phyloP scores from a whole-genome alignment of 2,888 invertebrate species.

The Drosophila histrio region DNA sequence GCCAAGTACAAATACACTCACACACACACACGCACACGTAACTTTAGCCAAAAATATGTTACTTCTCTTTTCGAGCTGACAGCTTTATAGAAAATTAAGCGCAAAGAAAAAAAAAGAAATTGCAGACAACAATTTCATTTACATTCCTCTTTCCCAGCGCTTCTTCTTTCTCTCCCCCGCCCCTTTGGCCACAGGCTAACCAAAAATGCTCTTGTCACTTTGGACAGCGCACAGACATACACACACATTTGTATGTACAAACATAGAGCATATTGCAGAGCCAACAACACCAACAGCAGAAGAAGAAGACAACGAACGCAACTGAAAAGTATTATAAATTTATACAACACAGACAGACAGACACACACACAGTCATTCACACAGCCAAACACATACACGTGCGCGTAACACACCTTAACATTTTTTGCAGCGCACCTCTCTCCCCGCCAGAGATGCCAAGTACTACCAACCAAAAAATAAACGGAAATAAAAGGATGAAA shows the following conservation, averaged over 20 bases:
- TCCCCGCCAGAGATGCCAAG: too few relatives aligned
- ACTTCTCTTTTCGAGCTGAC: conserved; percentile 27
- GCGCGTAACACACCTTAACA: conserved; percentile 47
- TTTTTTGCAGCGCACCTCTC: conserved; percentile 22
- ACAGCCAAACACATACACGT: conserved; percentile 16
- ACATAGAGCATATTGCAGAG: conserved; percentile 53
- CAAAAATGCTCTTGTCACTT: conserved; percentile 56
- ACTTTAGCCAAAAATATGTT: not conserved
- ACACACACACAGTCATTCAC: conserved; percentile 23
- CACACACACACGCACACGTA: conserved; percentile 7
- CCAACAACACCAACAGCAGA: conserved; percentile 1
- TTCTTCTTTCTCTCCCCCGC: not conserved
- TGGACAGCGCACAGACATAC: conserved; percentile 33
- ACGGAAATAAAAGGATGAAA: too few relatives aligned
- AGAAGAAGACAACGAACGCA: conserved; percentile 31
- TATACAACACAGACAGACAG: conserved; percentile 42
- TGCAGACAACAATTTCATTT: conserved; percentile 55
- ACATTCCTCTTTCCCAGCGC: conserved; percentile 13
- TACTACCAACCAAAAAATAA: too few relatives aligned
- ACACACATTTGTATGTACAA: conserved; percentile 24
- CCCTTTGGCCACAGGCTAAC: not conserved
- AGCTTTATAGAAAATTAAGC: conserved; percentile 55
- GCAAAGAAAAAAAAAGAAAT: conserved; percentile 53
- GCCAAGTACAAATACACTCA: conserved; percentile 12
- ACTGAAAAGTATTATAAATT: conserved; percentile 67